Evolutionary conservation across 2,113 vertebrate species (phyloP).

Genomic region (Tupaia chinensis): DNA sequence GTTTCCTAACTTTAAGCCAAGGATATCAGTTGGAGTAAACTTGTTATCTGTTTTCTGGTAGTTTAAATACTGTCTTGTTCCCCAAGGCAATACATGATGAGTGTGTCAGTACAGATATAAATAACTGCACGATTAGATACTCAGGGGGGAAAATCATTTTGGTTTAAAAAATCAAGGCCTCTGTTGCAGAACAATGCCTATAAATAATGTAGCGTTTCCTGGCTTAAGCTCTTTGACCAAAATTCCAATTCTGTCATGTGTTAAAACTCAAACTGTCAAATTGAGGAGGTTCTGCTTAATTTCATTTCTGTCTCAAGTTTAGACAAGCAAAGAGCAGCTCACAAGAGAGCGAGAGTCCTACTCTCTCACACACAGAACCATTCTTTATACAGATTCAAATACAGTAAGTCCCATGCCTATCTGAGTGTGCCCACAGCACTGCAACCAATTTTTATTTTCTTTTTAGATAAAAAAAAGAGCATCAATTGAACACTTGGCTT

Average conservation of each 20-base stretch:
- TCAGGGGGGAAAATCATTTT: conserved; percentile 52
- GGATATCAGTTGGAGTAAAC: conserved; percentile 40
- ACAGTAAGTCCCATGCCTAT: background rate
- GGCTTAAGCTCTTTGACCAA: conserved; percentile 64
- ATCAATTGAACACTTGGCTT: conserved; percentile 1
- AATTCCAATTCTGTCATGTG: conserved; percentile 75
- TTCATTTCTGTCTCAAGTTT: conserved; percentile 72
- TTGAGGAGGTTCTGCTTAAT: conserved; percentile 74
- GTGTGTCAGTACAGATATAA: conserved; percentile 66
- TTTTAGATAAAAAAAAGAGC: conserved; percentile 59
- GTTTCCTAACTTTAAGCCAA: conserved; percentile 61
- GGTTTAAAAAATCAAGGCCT: conserved; percentile 44
- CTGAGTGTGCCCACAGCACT: background rate
- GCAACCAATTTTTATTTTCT: conserved; percentile 40
- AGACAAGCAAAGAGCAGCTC: conserved; percentile 68
- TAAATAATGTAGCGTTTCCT: conserved; percentile 70
- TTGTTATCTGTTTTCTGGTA: conserved; percentile 54
- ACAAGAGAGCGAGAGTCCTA: background rate
- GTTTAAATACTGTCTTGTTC: conserved; percentile 58
- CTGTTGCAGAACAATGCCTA: conserved; percentile 55
- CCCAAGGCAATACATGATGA: conserved; percentile 63
- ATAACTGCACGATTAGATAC: conserved; percentile 68
- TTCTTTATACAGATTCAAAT: background rate
- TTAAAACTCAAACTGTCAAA: conserved; percentile 76
- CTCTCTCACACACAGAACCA: background rate